Evolutionary conservation across 2,797 vertebrate species (phyloP), one percentile per base, ranked within the genome.

Genomic region (Bovichtus diacanthus): DNA sequence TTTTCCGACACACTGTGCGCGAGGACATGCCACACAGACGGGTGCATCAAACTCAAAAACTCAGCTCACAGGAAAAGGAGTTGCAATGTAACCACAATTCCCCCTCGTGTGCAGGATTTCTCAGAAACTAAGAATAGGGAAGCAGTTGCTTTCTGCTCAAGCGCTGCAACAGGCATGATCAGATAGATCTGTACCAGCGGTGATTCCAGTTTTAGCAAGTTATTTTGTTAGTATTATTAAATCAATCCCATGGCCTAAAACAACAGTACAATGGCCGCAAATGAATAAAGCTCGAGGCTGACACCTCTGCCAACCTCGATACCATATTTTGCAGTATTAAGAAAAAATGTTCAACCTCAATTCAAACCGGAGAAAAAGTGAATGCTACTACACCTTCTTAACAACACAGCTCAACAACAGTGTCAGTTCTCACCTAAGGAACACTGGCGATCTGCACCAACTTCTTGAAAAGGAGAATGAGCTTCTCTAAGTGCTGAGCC

Each of bases 1-100:
- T 60, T 74, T 78, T 62, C 49, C 66, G 67, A 71, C 56, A 58
- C 46, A 61, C 25, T 72, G 68, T 60, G 83, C 74, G 77, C 76
- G 76, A 55, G 83, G 53, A 70, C 81, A 59, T 23, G 71, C 55
- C 63, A 50, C 38, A 44, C 63, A 61, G 51, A 47, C 21, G 21
- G 43, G 47, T 47, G 70, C 75, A 70, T 50, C 59, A 68, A 44
- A 69, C 15, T 49, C 18, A 21, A 3, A n/a, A 61, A 66, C 64
- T 55, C 27, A 21, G 46, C 41, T 71, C 25, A 18, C 18, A n/a
- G 38, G 44, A 21, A 25, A n/a, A 27, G 15, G 21, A 54, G 29
- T 23, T 36, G 34, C 54, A 27, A 13, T 55, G 23, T 29, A 51
- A 60, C 36, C 16, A 19, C 56, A 18, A 31, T 44, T 70, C 66